Evolutionary conservation across 2,797 vertebrate species (phyloP).

Genomic region (Sphaeramia orbicularis): DNA sequence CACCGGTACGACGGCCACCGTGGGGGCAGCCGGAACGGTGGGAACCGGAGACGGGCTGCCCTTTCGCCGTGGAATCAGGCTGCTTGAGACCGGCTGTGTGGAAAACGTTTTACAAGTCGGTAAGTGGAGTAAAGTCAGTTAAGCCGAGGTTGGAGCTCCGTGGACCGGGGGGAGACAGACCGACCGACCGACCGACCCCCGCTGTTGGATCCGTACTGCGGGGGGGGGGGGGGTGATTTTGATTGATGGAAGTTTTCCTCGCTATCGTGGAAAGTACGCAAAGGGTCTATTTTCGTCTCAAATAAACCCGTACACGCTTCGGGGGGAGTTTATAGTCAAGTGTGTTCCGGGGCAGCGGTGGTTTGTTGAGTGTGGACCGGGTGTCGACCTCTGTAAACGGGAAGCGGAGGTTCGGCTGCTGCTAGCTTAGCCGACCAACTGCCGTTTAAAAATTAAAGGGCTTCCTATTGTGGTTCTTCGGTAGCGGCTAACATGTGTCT

Average conservation of each 20-base stretch:
- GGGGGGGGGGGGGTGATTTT: no score
- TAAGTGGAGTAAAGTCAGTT: constrained; percentile 82
- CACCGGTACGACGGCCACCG: constrained; percentile 70
- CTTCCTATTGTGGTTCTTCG: constrained; percentile 61
- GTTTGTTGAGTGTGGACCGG: constrained; percentile 11
- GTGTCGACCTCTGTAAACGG: constrained; percentile 16
- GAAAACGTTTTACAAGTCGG: constrained; percentile 99
- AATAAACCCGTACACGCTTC: not conserved
- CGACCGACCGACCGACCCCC: no score
- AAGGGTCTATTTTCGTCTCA: constrained; percentile 33
- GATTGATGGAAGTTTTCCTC: constrained; percentile 78
- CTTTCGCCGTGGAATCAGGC: constrained; percentile 94
- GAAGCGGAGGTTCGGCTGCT: constrained; percentile 33
- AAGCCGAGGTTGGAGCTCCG: constrained; percentile 10
- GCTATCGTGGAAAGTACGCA: constrained; percentile 68
- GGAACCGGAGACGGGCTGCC: constrained; percentile 91
- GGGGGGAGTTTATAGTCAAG: not conserved
- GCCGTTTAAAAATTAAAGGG: constrained; percentile 88
- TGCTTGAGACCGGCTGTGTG: constrained; percentile 96
- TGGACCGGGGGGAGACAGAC: constrained; percentile 37
- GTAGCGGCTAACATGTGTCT: constrained; percentile 20
- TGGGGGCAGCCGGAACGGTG: constrained; percentile 74
- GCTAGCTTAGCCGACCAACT: constrained; percentile 71
- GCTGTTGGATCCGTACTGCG: constrained; percentile 50
- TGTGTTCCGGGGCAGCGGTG: not conserved